Conservation (phyloP, 92 coral and sea anemone species). For the Zoanthus sociatus region DNA sequence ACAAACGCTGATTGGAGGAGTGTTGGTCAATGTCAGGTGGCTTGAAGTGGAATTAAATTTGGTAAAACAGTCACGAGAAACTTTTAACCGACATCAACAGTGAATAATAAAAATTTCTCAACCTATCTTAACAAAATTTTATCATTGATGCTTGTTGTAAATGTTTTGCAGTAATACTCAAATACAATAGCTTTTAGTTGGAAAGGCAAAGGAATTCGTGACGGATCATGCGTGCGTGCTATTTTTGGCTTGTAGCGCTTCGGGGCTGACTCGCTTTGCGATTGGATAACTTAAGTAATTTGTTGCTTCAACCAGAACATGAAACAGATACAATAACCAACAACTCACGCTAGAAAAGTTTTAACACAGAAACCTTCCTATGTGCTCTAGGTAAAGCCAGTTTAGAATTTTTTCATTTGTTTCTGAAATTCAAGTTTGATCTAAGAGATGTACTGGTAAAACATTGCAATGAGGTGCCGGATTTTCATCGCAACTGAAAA, state of each 20-base stretch:
- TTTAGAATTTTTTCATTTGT: no score
- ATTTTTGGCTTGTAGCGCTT: constrained; percentile 17
- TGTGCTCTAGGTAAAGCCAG: no score
- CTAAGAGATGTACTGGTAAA: no score
- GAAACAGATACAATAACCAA: background rate
- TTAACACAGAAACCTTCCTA: no score
- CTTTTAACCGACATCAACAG: background rate
- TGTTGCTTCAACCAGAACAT: background rate
- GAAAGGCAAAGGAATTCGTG: constrained; percentile 1
- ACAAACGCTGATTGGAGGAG: constrained; percentile 1
- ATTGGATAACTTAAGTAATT: background rate
- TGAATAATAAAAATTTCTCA: background rate
- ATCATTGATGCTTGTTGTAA: background rate
- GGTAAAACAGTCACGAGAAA: constrained; percentile 9
- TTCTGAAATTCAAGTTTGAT: no score
- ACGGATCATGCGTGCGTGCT: background rate
- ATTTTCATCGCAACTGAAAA: no score
- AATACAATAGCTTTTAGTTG: background rate
- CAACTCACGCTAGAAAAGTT: background rate
- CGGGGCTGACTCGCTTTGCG: constrained; percentile 1
- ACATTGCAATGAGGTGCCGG: no score
- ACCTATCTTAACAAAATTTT: background rate
- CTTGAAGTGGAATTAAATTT: constrained; percentile 1
- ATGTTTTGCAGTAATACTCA: background rate
- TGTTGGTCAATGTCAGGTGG: background rate